Conservation (phyloP, 2,888 invertebrate genomes). For the Acanthosepion lycidas region DNA sequence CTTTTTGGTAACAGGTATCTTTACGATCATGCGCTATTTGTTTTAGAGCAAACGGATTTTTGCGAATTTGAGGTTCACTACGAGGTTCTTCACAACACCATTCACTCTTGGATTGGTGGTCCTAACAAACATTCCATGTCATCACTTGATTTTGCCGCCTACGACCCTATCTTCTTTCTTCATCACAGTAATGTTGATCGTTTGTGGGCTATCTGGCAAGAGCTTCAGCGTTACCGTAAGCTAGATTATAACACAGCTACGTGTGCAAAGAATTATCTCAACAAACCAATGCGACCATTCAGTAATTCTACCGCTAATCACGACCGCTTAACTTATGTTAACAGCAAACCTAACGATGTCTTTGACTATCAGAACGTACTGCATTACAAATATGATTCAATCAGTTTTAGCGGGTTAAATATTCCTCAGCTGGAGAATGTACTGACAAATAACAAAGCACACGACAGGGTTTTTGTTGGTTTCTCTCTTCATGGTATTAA, state of each 20-base stretch:
- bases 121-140: slow-evolving; percentile 51
- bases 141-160: slow-evolving; percentile 54
- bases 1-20: slow-evolving; percentile 53
- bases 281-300: slow-evolving; percentile 51
- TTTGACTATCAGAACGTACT: slow-evolving; percentile 55
- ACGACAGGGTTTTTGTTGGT: slow-evolving; percentile 50
- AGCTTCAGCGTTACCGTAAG: slow-evolving; percentile 45
- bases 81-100: slow-evolving; percentile 50
- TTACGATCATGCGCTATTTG: slow-evolving; percentile 51
- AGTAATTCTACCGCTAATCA: slow-evolving; percentile 50
- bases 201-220: slow-evolving; percentile 49
- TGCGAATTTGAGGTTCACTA: slow-evolving; percentile 56
- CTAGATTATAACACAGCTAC: slow-evolving; percentile 47
- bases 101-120: slow-evolving; percentile 55
- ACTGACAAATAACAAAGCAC: slow-evolving; percentile 37
- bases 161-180: slow-evolving; percentile 56
- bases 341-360: slow-evolving; percentile 52
- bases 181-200: slow-evolving; percentile 52
- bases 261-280: slow-evolving; percentile 43
- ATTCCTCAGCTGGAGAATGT: slow-evolving; percentile 53
- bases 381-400: slow-evolving; percentile 54
- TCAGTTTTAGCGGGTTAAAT: slow-evolving; percentile 54
- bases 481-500: slow-evolving; percentile 53
- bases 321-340: slow-evolving; percentile 52
- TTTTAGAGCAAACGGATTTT: slow-evolving; percentile 55